Conservation (phyloP, 2,797 vertebrate species). For the Leontocebus nigricollis region DNA sequence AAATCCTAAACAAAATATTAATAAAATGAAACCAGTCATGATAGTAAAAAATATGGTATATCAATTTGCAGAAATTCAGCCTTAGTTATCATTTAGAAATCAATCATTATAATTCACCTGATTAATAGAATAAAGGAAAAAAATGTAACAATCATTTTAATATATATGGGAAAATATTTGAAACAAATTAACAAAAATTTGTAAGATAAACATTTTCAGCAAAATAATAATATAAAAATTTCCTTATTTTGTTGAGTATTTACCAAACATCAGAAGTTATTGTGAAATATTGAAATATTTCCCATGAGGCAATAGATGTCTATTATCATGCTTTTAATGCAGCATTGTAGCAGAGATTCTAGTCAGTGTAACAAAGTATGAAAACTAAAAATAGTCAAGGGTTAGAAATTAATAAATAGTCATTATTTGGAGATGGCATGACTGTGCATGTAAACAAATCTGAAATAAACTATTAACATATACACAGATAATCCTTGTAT, state of each 20-base stretch:
- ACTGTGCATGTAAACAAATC: background rate
- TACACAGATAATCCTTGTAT: too few relatives aligned
- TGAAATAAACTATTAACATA: background rate
- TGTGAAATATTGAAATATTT: background rate
- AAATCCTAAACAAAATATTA: background rate
- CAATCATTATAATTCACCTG: background rate
- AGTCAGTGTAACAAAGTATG: background rate
- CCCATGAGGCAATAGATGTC: background rate
- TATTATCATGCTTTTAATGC: background rate
- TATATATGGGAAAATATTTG: background rate
- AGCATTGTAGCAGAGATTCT: background rate
- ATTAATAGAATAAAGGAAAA: background rate
- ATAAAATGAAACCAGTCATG: background rate
- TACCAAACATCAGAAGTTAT: background rate
- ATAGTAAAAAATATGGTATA: background rate
- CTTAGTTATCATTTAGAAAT: background rate
- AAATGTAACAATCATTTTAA: background rate
- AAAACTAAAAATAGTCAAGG: background rate
- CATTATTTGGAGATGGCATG: background rate
- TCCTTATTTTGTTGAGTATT: background rate
- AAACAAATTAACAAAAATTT: background rate
- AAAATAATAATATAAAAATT: background rate
- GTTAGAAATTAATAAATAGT: background rate
- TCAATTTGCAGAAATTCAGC: background rate
- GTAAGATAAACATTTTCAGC: background rate